Base-by-base conservation (phyloP, 2,113 vertebrate genomes). In the Chelonoidis abingdonii region DNA sequence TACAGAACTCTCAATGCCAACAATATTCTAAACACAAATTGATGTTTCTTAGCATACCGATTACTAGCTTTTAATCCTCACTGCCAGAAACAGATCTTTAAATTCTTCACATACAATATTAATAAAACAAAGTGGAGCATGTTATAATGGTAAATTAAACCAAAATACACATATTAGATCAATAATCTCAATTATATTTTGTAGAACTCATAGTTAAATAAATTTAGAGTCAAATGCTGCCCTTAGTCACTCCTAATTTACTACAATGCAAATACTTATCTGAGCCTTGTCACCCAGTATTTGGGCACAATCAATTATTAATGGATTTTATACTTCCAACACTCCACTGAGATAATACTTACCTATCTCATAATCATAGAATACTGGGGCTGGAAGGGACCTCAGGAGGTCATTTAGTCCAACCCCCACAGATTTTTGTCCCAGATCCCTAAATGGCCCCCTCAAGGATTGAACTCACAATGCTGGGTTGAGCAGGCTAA, bases 1-100 rank as follows among this genome's bases (percentile, higher is more conserved):
- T 93, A 69, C 83, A 93, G 92, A 91, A 93, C 84, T 87, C 87
- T 2, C 27, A 27, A 25, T 89, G 93, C 94, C 53, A 91, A 95
- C 83, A 87, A 95, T 95, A 92, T 27, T 83, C 88, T 69, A 56
- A 83, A 29, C 85, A 82, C 7, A 38, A 72, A 72, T 10, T 1
- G 0, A 1, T 87, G 80, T 17, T 81, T 49, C 90, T 85, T 22
- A 82, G 57, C 35, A 44, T 91, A 11, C 91, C 81, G 91, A 91
- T 91, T 79, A 89, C 47, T 53, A 27, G 72, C 16, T 89, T 81
- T 90, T 94, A 93, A 88, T 95, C 89, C 93, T 92, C 95, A 57
- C 76, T 83, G 88, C 50, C 87, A 94, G 17, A 16, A 88, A 90
- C 41, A 89, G 75, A 57, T 79, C 90, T 91, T 93, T 92, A 80